Base-by-base conservation (phyloP, 2,797 vertebrate genomes). In the Lindbergichthys nudifrons region DNA sequence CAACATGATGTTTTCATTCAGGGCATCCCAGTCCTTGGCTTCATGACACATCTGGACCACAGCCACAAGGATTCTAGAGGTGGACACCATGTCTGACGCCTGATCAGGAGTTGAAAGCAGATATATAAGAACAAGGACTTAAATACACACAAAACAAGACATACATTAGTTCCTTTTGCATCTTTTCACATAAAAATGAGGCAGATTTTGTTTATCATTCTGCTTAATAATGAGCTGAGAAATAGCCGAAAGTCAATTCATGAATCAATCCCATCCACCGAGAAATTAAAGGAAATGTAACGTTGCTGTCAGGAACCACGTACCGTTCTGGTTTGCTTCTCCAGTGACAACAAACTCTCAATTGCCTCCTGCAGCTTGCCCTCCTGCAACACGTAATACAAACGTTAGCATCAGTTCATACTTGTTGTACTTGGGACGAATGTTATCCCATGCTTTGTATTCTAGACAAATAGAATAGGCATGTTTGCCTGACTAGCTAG, bases 11-110 rank as follows among this genome's bases (percentile, higher is more conserved):
- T 99, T 99, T 95, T 99, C 98, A 88, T 98, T 98, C 75, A 99
- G 95, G 53, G 96, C 93, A 90, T 99, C 97, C 97, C 97, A 99
- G 80, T 99, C 97, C 91, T 98, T 98, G 48, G 97, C 97, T 83
- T 98, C 97, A 0, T 97, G 96, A 90, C 97, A 99, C 95, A 99
- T 97, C 90, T 98, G 97, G 80, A 99, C 97, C 62, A 99, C 96
- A 71, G 96, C 97, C 83, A 99, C 97, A 41, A 99, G 94, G 90
- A 99, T 99, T 62, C 96, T 96, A 68, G 98, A 99, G 14, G 98
- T 99, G 19, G 98, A 99, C 82, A 98, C 91, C 98, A 99, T 99
- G 84, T 99, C 98, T 53, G 97, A 99, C 48, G 98, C 98, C 98
- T 99, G 87, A 0, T 43, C 13, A 65, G 19, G 12, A 11, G 32